Percentiles rank a stretch among this genome's conserved stretches.
phyloP scores from a whole-genome alignment of 2,888 invertebrate species.

The Hydroisotoma schaefferi region DNA sequence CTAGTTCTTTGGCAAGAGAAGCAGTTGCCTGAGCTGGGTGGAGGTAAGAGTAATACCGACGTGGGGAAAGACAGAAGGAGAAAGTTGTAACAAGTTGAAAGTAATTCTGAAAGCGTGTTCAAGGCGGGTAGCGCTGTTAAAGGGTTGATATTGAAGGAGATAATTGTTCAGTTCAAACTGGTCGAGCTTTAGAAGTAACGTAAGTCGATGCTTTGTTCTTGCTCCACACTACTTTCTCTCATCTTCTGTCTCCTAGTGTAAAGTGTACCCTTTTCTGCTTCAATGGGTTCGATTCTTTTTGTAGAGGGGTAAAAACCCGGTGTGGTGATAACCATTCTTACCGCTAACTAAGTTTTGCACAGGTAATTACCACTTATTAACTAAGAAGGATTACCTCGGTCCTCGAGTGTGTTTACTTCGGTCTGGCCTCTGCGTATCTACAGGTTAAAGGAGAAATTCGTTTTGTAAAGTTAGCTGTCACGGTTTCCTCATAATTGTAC shows the following conservation, averaged over 20 bases:
- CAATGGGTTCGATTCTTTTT: background rate
- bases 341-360: too few species aligned
- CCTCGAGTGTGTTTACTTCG: too few species aligned
- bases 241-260: slow-evolving; percentile 8
- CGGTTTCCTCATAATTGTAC: too few species aligned
- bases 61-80: background rate
- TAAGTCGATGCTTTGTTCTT: slow-evolving; percentile 4
- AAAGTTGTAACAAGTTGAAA: slow-evolving; percentile 8
- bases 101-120: slow-evolving; percentile 9
- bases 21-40: background rate
- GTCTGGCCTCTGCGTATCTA: too few species aligned
- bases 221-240: slow-evolving; percentile 6
- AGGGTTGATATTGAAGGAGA: slow-evolving; percentile 18
- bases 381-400: too few species aligned
- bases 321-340: too few species aligned
- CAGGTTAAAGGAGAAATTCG: too few species aligned
- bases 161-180: slow-evolving; percentile 25
- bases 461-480: too few species aligned
- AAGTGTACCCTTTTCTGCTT: slow-evolving; percentile 5
- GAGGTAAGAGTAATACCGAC: background rate
- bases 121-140: slow-evolving; percentile 5
- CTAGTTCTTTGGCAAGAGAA: too few species aligned
- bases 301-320: too few species aligned
- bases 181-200: slow-evolving; percentile 8
- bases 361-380: too few species aligned